Percentiles rank a stretch among this genome's conserved stretches.
Conservation (phyloP, 2,113 vertebrate species). For the Blennius ocellaris region DNA sequence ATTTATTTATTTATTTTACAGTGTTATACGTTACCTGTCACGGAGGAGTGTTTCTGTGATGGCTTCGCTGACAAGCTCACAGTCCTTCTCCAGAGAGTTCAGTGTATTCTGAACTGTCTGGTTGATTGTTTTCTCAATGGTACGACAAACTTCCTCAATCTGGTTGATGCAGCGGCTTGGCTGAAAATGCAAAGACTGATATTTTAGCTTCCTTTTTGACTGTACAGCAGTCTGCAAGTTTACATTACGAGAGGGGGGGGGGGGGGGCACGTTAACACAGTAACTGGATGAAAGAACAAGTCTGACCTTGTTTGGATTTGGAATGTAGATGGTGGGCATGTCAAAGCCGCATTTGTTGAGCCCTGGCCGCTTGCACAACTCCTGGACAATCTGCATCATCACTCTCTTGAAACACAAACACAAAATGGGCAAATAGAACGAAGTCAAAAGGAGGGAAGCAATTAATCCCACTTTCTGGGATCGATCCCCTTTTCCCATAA, state of each 20-base stretch:
- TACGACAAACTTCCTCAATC: constrained; percentile 86
- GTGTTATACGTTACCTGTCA: constrained; percentile 73
- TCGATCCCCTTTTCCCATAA: no score
- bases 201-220: not conserved
- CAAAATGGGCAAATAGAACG: not conserved
- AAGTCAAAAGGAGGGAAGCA: no score
- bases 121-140: constrained; percentile 87
- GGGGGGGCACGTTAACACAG: no score
- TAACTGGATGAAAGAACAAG: not conserved
- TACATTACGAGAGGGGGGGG: not conserved
- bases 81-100: constrained; percentile 87
- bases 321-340: constrained; percentile 88
- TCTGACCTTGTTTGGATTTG: constrained; percentile 82
- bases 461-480: no score
- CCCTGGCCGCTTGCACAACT: constrained; percentile 87
- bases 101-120: constrained; percentile 88
- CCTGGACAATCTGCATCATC: constrained; percentile 91
- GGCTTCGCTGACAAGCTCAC: constrained; percentile 82
- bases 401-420: constrained; percentile 84
- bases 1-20: no score
- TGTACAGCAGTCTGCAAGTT: not conserved
- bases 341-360: constrained; percentile 90
- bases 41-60: constrained; percentile 69
- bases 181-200: constrained; percentile 51
- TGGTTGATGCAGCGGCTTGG: constrained; percentile 87